A percentile compares a stretch with the other conserved stretches of the same genome.
Conservation (phyloP, 2,888 invertebrate genomes). For the Napeogenes inachia region DNA sequence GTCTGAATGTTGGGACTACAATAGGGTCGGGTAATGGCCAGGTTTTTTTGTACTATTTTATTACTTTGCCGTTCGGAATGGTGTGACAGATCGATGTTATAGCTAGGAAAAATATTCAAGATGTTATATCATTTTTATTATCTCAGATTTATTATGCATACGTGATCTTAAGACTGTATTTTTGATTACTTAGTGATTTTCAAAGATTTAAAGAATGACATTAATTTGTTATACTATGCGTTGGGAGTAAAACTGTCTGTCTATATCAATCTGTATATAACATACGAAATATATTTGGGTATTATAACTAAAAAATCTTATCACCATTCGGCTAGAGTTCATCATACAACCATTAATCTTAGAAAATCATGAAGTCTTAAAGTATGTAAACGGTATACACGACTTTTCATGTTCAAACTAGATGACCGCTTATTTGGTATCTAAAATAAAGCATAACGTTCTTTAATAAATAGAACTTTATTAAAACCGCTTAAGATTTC, state of each 20-base stretch:
- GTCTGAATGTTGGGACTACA: conserved; percentile 48
- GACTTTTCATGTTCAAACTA: conserved; percentile 24
- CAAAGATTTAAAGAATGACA: no score
- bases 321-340: conserved; percentile 36
- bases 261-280: no score
- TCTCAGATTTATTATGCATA: conserved; percentile 11
- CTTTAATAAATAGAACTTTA: conserved; percentile 4
- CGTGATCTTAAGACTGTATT: conserved; percentile 4
- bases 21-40: conserved; percentile 69
- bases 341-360: conserved; percentile 58
- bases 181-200: not conserved
- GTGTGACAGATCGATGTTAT: conserved; percentile 65
- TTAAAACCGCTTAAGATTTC: not conserved
- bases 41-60: conserved; percentile 56
- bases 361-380: conserved; percentile 33
- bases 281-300: no score
- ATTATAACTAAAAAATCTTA: not conserved
- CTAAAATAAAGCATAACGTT: conserved; percentile 50
- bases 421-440: conserved; percentile 48
- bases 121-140: conserved; percentile 26
- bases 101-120: conserved; percentile 42
- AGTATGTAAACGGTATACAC: conserved; percentile 24
- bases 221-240: no score
- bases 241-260: no score
- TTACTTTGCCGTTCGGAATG: conserved; percentile 48